Evolutionary conservation across 2,888 invertebrate genomes (phyloP).

Genomic region (Sphecodes monilicornis): DNA sequence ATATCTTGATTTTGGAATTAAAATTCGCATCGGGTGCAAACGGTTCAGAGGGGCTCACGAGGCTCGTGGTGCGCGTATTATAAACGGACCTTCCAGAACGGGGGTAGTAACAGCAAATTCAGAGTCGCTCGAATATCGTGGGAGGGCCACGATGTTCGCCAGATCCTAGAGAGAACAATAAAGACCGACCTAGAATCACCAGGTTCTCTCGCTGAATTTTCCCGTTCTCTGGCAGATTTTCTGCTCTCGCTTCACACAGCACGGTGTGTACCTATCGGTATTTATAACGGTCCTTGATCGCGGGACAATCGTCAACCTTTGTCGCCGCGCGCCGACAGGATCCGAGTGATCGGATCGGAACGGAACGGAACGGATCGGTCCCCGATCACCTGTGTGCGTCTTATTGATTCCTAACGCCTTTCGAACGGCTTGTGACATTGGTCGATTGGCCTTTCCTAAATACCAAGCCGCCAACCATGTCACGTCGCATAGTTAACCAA

Average conservation of each 20-base stretch:
- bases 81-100: neutral
- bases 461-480: constrained; percentile 83
- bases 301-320: constrained; percentile 60
- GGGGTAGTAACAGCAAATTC: neutral
- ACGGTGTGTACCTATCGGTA: constrained; percentile 37
- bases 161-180: neutral
- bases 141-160: constrained; percentile 3
- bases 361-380: neutral
- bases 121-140: neutral
- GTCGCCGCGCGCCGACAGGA: constrained; percentile 43
- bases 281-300: constrained; percentile 61
- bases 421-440: constrained; percentile 84
- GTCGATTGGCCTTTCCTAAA: constrained; percentile 84
- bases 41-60: too few relatives aligned
- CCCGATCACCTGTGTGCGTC: constrained; percentile 68
- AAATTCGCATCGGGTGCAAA: too few relatives aligned
- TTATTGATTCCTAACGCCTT: constrained; percentile 81
- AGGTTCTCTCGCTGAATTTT: neutral
- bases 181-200: neutral
- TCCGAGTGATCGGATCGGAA: constrained; percentile 17
- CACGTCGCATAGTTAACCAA: constrained; percentile 77
- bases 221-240: constrained; percentile 27
- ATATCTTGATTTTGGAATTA: too few relatives aligned
- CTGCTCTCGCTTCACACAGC: neutral
- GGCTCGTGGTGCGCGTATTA: neutral